Evolutionary conservation across 2,797 vertebrate genomes (phyloP).

Genomic region (Crypturellus tataupa): DNA sequence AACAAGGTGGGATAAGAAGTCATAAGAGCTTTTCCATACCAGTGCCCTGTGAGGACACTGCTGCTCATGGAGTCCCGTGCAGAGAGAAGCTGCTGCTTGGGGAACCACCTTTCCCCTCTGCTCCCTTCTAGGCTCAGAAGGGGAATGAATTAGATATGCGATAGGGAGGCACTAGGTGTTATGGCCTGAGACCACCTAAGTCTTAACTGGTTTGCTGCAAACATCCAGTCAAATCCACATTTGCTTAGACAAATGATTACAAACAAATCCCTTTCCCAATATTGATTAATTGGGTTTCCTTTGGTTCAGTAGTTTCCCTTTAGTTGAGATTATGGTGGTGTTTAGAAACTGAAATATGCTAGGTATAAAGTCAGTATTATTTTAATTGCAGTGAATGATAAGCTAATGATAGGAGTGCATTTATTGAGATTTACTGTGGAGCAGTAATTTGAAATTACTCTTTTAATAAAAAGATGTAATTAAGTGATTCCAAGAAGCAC

Average conservation of each 20-base stretch:
- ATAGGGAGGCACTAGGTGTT: background rate
- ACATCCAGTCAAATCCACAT: background rate
- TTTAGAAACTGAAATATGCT: background rate
- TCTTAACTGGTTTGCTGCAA: background rate
- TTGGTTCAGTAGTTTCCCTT: background rate
- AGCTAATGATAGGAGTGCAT: background rate
- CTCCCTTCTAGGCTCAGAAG: background rate
- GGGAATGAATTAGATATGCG: background rate
- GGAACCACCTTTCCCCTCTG: background rate
- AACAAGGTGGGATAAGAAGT: fast-evolving
- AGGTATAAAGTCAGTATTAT: background rate
- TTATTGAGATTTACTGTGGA: background rate
- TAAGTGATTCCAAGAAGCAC: background rate
- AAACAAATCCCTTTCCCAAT: fast-evolving
- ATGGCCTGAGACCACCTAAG: background rate
- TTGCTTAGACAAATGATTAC: background rate
- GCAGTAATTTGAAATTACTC: background rate
- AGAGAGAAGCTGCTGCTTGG: background rate
- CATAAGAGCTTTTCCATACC: background rate
- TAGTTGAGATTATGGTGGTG: background rate
- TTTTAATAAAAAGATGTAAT: background rate
- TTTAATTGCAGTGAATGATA: background rate
- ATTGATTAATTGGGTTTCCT: too few species aligned
- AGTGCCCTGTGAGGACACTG: background rate
- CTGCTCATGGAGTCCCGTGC: background rate